Percentiles rank a stretch among this genome's conserved stretches.
These are phyloP conservation scores for Pseudanteris insignis DNA, from an alignment of 2,888 invertebrate species.

Conservation along the genomic window DNA sequence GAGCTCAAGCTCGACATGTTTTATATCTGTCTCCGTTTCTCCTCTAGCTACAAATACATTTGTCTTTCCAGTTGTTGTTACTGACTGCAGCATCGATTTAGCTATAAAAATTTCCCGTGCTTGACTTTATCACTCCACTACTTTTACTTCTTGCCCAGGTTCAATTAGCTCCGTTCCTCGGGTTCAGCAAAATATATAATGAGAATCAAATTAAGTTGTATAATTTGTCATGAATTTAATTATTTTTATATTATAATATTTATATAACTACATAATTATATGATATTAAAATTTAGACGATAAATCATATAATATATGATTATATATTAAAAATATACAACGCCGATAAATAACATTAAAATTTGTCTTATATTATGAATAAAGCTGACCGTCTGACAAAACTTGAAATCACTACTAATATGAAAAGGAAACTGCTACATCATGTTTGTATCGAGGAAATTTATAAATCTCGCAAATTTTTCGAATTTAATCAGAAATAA, in stretches of 20 bases:
- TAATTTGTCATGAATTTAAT: background rate
- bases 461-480: too few species aligned
- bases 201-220: background rate
- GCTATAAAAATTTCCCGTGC: conserved; percentile 64
- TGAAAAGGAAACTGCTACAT: too few species aligned
- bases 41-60: conserved; percentile 15
- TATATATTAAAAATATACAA: background rate
- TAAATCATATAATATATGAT: background rate
- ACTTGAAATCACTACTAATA: background rate
- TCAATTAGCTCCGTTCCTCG: conserved; percentile 49
- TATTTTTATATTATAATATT: background rate
- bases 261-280: background rate
- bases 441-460: too few species aligned
- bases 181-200: conserved; percentile 15
- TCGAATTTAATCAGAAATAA: too few species aligned
- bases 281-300: background rate
- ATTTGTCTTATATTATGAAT: too few species aligned
- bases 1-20: conserved; percentile 19
- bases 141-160: conserved; percentile 63
- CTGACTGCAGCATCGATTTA: conserved; percentile 56
- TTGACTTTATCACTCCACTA: conserved; percentile 60
- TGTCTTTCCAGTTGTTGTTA: conserved; percentile 31
- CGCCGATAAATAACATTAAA: too few species aligned
- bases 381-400: background rate
- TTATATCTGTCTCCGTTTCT: conserved; percentile 10